Evolutionary conservation across 2,113 vertebrate species (phyloP).

Genomic region (Psammodynastes pulverulentus): DNA sequence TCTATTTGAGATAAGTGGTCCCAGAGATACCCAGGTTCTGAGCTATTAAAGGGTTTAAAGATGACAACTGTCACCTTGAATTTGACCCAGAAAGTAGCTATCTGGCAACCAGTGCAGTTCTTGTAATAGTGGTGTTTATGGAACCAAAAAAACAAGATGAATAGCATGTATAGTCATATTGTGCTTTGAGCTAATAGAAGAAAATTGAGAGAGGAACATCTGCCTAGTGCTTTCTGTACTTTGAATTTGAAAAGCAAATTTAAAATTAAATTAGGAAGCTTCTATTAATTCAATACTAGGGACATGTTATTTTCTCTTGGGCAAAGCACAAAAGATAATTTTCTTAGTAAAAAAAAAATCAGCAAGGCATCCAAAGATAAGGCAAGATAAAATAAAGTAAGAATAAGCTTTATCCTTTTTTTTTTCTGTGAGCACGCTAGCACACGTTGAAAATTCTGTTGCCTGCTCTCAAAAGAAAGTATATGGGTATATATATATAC

Average conservation of each 20-base stretch:
- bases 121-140: background rate
- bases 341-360: background rate
- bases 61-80: background rate
- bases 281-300: background rate
- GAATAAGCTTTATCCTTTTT: too few species aligned
- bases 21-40: background rate
- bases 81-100: background rate
- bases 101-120: background rate
- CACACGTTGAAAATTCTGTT: too few species aligned
- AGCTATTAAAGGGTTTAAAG: background rate
- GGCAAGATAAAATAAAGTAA: too few species aligned
- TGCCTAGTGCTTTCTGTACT: background rate
- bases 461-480: too few species aligned
- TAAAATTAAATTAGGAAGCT: background rate
- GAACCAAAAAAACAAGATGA: background rate
- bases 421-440: too few species aligned
- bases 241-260: background rate
- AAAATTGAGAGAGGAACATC: background rate
- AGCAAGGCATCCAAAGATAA: background rate
- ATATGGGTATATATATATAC: too few species aligned
- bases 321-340: background rate
- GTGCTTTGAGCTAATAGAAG: background rate
- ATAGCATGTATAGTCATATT: background rate
- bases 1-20: background rate
- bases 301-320: background rate